Base-by-base conservation (phyloP, 2,888 invertebrate genomes). In the Acronicta aceris region DNA sequence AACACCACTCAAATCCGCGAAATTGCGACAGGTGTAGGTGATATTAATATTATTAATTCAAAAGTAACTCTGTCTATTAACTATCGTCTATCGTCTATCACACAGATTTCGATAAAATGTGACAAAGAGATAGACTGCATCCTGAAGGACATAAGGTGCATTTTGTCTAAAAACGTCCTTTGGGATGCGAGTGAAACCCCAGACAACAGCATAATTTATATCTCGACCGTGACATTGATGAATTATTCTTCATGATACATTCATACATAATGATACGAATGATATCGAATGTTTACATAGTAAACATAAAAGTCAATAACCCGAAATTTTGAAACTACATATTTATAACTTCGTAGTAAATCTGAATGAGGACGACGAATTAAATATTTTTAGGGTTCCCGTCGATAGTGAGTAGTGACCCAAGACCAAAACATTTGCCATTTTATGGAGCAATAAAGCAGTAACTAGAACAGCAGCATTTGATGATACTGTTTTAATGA, bases 261-360 rank as follows among this genome's bases (percentile, higher is more conserved):
- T 38, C 13, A n/a, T 38, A 38, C n/a, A n/a, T 38, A 38, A 13
- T 12, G 12, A 36, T n/a, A 13, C 5, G 36, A 10, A 15, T 1
- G 21, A 58, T 51, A 52, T 59, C 27, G 46, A 58, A 55, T 43
- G 48, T 27, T 59, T 65, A 59, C 36, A 50, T 71, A 49, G 71
- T 52, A 21, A 21, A 21, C 21, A 4, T 21, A 21, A 4, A 59
- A 54, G 74, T 59, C 75, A 67, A 71, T 67, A 65, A 77, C 63
- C 78, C 65, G 56, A 46, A 15, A 21, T 38, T 41, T 41, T 50
- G 36, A 48, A 56, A 42, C 64, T 65, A 61, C 76, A 62, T 50
- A 57, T 57, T n/a, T n/a, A n/a, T n/a, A n/a, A 67, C 43, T 36
- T 57, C 56, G 46, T 54, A 58, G 53, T 61, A 65, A 60, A 63